phyloP scores from a whole-genome alignment of 2,888 invertebrate species.

The Diaphora mendica region DNA sequence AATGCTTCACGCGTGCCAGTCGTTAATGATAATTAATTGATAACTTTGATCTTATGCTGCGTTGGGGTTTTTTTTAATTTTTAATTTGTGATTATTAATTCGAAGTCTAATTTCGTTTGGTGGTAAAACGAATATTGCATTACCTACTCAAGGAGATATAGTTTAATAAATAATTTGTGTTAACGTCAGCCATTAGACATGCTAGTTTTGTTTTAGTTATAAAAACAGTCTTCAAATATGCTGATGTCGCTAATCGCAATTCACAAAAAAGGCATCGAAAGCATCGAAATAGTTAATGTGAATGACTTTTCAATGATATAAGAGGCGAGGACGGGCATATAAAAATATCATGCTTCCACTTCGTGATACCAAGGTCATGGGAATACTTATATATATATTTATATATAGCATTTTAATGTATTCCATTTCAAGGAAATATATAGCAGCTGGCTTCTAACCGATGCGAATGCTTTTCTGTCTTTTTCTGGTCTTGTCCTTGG shows the following conservation, averaged over 20 bases:
- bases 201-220: not conserved
- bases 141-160: too few species aligned
- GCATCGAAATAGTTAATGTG: constrained; percentile 9
- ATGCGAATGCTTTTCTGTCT: not conserved
- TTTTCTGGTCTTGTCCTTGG: constrained; percentile 5
- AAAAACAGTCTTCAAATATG: not conserved
- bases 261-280: constrained; percentile 7
- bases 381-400: not conserved
- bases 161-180: too few species aligned
- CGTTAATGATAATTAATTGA: too few species aligned
- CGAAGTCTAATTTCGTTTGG: too few species aligned
- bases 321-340: not conserved
- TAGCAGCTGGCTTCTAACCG: not conserved
- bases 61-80: too few species aligned
- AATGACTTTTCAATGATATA: constrained; percentile 11
- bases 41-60: too few species aligned
- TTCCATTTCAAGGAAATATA: not conserved
- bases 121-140: not conserved
- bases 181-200: not conserved
- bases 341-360: not conserved
- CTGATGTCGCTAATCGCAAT: not conserved
- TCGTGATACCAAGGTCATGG: constrained; percentile 12
- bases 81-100: too few species aligned
- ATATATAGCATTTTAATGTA: constrained; percentile 1
- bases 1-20: too few species aligned